Evolutionary conservation across 2,888 invertebrate genomes (phyloP).

Genomic region (Agrochola circellaris): DNA sequence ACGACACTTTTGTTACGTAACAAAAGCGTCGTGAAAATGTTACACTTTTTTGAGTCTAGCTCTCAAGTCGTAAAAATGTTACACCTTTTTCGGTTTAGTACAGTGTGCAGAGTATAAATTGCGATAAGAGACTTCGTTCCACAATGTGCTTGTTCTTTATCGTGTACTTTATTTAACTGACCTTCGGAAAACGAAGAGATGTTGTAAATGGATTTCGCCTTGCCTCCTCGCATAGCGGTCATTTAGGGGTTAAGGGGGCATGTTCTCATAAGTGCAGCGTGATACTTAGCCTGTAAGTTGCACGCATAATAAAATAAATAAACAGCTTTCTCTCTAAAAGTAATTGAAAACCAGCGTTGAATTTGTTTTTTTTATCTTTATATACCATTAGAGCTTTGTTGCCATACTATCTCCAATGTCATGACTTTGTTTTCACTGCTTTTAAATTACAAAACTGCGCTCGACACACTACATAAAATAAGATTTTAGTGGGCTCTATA

Average conservation of each 20-base stretch:
- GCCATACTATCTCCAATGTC: neutral
- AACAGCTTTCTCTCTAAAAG: neutral
- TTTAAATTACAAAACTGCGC: neutral
- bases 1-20: too few relatives aligned
- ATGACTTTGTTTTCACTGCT: neutral
- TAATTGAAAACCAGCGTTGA: neutral
- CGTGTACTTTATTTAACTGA: too few relatives aligned
- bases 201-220: neutral
- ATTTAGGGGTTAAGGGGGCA: neutral
- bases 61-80: too few relatives aligned
- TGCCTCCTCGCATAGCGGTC: too few relatives aligned
- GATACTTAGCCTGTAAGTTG: neutral
- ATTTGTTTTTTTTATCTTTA: neutral
- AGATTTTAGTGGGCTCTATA: constrained; percentile 3
- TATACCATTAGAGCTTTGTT: neutral
- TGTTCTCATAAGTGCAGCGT: neutral
- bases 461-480: neutral
- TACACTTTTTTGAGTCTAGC: too few relatives aligned
- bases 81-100: too few relatives aligned
- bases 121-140: too few relatives aligned
- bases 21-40: too few relatives aligned
- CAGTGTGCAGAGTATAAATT: too few relatives aligned
- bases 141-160: too few relatives aligned
- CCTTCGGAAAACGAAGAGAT: neutral
- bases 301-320: neutral